phyloP scores from a whole-genome alignment of 2,113 vertebrate species.

The Salvelinus fontinalis region DNA sequence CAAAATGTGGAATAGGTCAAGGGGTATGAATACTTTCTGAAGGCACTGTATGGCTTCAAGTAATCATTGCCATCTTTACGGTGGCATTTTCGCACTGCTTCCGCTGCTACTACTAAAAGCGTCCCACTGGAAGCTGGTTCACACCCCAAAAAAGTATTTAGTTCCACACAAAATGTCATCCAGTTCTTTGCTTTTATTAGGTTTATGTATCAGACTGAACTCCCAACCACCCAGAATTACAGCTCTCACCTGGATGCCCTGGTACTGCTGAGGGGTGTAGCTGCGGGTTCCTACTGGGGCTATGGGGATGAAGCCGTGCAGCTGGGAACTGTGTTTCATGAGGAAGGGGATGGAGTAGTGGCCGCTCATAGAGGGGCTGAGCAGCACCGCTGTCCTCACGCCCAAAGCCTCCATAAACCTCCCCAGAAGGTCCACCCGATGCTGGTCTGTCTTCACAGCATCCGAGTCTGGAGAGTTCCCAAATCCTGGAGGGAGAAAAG shows the following conservation, averaged over 20 bases:
- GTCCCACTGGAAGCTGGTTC: no score
- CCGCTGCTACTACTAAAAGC: no score
- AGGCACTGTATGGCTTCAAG: no score
- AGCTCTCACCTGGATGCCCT: slow-evolving; percentile 84
- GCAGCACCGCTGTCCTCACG: slow-evolving; percentile 76
- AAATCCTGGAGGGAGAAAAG: slow-evolving; percentile 74
- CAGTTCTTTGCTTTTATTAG: no score
- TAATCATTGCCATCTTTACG: no score
- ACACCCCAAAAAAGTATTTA: no score
- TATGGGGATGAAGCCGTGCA: slow-evolving; percentile 86
- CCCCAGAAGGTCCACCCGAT: slow-evolving; percentile 80
- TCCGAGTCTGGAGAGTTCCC: slow-evolving; percentile 80
- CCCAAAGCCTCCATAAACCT: slow-evolving; percentile 79
- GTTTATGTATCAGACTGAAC: no score
- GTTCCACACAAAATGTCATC: no score
- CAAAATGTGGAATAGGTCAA: no score
- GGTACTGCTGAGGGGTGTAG: slow-evolving; percentile 83
- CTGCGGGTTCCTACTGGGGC: slow-evolving; percentile 85
- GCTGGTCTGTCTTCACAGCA: slow-evolving; percentile 73
- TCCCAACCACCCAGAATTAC: no score
- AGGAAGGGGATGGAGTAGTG: slow-evolving; percentile 90
- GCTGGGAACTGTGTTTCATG: slow-evolving; percentile 71
- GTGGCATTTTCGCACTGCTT: no score
- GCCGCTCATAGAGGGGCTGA: slow-evolving; percentile 95
- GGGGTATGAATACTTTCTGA: no score